Percentiles rank a stretch among this genome's conserved stretches.
Conservation (phyloP, 53 echinoderm and acorn worm species). For the Zoroaster sp. region DNA sequence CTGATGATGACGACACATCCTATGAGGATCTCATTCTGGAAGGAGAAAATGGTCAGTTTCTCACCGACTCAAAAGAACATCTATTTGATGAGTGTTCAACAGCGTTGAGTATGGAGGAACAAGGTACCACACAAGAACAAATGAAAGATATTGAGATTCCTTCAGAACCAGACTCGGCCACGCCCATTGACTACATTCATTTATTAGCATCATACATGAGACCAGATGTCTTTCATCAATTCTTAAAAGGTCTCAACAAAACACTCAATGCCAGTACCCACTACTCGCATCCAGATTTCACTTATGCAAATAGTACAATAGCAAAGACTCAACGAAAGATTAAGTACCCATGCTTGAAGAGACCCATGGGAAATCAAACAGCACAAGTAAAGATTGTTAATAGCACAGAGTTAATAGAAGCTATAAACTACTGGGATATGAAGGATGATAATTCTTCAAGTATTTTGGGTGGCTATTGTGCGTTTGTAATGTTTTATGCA, state of each 20-base stretch:
- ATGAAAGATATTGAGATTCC: background rate
- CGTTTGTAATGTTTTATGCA: slow-evolving; percentile 90
- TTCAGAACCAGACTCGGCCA: background rate
- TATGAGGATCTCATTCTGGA: background rate
- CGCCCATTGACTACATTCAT: background rate
- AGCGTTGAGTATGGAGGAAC: background rate
- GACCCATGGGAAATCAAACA: background rate
- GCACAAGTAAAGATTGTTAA: slow-evolving; percentile 54
- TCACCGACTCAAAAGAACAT: background rate
- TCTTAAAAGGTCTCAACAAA: slow-evolving; percentile 17
- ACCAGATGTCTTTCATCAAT: background rate
- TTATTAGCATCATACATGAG: slow-evolving; percentile 26
- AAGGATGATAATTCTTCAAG: background rate
- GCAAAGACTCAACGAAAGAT: background rate
- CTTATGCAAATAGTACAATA: background rate
- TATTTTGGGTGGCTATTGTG: slow-evolving; percentile 54
- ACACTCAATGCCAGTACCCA: background rate
- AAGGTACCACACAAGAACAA: background rate
- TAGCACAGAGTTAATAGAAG: slow-evolving; percentile 41
- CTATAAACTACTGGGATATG: background rate
- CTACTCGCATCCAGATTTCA: slow-evolving; percentile 19
- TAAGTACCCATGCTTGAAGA: slow-evolving; percentile 18
- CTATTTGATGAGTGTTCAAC: background rate
- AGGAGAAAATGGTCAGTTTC: background rate
- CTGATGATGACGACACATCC: background rate